Evolutionary conservation across 2,113 vertebrate species (phyloP).

Genomic region (Sander vitreus): DNA sequence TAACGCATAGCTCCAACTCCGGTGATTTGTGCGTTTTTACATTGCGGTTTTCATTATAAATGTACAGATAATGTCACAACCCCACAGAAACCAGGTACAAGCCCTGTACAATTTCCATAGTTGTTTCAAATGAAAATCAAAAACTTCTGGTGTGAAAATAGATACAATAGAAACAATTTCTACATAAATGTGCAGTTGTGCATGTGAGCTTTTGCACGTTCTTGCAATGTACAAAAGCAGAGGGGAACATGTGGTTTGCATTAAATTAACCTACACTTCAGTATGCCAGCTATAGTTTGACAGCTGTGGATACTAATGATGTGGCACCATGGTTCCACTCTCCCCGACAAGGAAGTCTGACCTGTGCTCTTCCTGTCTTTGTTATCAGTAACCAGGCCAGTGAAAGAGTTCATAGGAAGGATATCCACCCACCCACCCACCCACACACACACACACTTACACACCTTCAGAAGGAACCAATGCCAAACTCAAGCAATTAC

Average conservation of each 20-base stretch:
- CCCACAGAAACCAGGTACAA: not conserved
- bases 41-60: not conserved
- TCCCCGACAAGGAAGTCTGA: conserved; percentile 64
- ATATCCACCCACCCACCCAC: conserved; percentile 17
- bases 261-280: not conserved
- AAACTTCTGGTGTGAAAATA: conserved; percentile 5
- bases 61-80: not conserved
- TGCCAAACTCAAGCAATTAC: conserved; percentile 51
- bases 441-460: not conserved
- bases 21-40: not conserved
- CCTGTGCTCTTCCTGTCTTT: conserved; percentile 80
- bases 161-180: not conserved
- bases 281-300: not conserved
- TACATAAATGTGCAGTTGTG: not conserved
- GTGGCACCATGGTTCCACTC: conserved; percentile 42
- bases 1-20: not conserved
- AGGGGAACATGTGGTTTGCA: not conserved
- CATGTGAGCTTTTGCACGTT: not conserved
- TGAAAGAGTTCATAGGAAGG: conserved; percentile 44
- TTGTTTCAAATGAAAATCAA: not conserved
- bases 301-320: not conserved
- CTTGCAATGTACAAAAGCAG: conserved; percentile 9
- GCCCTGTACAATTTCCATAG: not conserved
- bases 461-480: conserved; percentile 8
- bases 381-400: conserved; percentile 69